phyloP scores from a whole-genome alignment of 2,888 invertebrate genomes.

The Lapara coniferarum region DNA sequence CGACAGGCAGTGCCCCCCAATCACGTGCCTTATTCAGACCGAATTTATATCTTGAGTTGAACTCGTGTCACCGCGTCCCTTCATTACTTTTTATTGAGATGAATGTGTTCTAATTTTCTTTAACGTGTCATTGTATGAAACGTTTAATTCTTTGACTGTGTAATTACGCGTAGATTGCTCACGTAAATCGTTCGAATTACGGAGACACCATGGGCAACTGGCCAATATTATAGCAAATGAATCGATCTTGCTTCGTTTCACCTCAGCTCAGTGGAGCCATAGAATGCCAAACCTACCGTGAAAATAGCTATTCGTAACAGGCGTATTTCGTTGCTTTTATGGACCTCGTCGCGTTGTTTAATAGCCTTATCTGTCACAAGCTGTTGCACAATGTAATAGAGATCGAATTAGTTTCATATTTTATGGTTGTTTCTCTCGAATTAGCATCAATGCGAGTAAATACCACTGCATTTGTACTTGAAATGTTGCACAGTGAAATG shows the following conservation, averaged over 20 bases:
- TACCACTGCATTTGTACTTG: not conserved
- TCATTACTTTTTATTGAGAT: constrained; percentile 20
- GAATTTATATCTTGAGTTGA: constrained; percentile 33
- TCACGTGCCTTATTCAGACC: constrained; percentile 54
- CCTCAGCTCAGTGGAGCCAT: not conserved
- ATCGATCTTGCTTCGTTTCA: constrained; percentile 21
- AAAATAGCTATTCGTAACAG: constrained; percentile 37
- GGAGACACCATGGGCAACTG: constrained; percentile 22
- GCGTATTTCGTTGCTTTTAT: constrained; percentile 35
- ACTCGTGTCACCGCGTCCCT: constrained; percentile 2
- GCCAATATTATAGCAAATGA: constrained; percentile 20
- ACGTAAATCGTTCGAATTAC: not conserved
- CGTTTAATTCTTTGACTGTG: constrained; percentile 14
- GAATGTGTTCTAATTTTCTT: constrained; percentile 23
- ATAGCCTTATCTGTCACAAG: constrained; percentile 35
- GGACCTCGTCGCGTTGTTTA: constrained; percentile 32
- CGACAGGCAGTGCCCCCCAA: constrained; percentile 59
- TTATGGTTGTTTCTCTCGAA: not conserved
- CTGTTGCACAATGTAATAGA: constrained; percentile 30
- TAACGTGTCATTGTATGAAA: not conserved
- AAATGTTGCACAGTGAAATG: too few species aligned
- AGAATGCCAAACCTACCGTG: constrained; percentile 28
- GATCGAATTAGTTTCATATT: constrained; percentile 6
- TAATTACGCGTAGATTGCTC: constrained; percentile 12
- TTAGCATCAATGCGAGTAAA: not conserved